Evolutionary conservation across 23 tunicate genomes (phyloP), one percentile per base, ranked within the genome.

Genomic region (Halocynthia roretzi): DNA sequence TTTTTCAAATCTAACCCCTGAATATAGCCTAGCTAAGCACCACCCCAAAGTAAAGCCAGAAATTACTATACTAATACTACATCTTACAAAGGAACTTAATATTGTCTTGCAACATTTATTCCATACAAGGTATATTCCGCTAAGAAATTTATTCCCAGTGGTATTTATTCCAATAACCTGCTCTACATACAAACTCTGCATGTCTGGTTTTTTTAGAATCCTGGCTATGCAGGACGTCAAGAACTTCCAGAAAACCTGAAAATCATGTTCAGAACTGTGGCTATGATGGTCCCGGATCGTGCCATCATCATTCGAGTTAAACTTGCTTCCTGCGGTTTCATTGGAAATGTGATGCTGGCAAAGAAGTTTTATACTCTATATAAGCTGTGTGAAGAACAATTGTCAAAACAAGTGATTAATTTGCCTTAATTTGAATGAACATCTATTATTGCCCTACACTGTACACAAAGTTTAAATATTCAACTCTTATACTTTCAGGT

Each of bases 271-370:
- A 85, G 99, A 8, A 82, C 99, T 8, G 95, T 90, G 20, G 99
- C 99, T 54, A 96, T 96, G 99, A 96, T 96, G 99, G 99, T 96
- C n/a, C 99, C 99, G 0, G 99, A 96, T 75, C 62, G 99, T 52
- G 84, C 87, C 76, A 96, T 96, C 88, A 96, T 96, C 81, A 96
- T 96, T 77, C 88, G 99, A 7, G 99, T 96, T 67, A 96, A 96
- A 75, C 86, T 96, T 8, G 99, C 99, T 79, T 76, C 99, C 21
- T 86, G 93, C 54, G 99, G 99, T 85, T 96, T 96, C 86, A 85
- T 85, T 51, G 96, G 90, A 62, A 96, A 96, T 73, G 81, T 85
- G 31, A 78, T 70, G 10, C 88, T 96, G 14, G 82, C 99, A 55
- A 85, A 89, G 88, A 96, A 96, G 83, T 96, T 96, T 58, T 96